Percentiles rank a stretch among this genome's conserved stretches.
phyloP scores from a whole-genome alignment of 2,888 invertebrate species.

The Pterostichus madidus region DNA sequence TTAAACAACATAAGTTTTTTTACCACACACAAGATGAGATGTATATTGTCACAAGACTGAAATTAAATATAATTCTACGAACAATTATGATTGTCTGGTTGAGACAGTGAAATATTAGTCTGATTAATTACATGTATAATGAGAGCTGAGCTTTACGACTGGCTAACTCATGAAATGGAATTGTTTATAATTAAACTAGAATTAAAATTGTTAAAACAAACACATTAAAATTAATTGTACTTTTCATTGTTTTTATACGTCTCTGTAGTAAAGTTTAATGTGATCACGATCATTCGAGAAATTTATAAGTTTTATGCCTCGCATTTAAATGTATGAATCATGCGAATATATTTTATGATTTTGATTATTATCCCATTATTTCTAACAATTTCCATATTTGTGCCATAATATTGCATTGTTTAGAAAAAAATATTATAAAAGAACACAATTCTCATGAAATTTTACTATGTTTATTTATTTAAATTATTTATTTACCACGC shows the following conservation, averaged over 20 bases:
- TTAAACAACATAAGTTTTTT: constrained; percentile 4
- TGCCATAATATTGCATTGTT: no score
- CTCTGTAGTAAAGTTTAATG: constrained; percentile 25
- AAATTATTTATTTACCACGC: background rate
- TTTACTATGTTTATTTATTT: background rate
- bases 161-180: constrained; percentile 31
- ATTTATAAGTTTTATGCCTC: background rate
- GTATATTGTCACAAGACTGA: constrained; percentile 33
- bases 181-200: constrained; percentile 52
- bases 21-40: background rate
- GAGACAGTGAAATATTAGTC: constrained; percentile 64
- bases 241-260: constrained; percentile 15
- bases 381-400: constrained; percentile 8
- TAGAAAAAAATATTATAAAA: no score
- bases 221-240: constrained; percentile 35
- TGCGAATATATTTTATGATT: constrained; percentile 20
- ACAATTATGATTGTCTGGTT: constrained; percentile 65
- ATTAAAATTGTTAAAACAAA: constrained; percentile 40
- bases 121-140: constrained; percentile 62
- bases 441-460: no score
- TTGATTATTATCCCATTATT: constrained; percentile 18
- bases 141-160: constrained; percentile 40
- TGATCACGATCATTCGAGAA: constrained; percentile 25
- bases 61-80: constrained; percentile 57
- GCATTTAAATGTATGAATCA: constrained; percentile 20